Evolutionary conservation across 2,113 vertebrate species (phyloP).

Genomic region (Paradoxurus hermaphroditus): DNA sequence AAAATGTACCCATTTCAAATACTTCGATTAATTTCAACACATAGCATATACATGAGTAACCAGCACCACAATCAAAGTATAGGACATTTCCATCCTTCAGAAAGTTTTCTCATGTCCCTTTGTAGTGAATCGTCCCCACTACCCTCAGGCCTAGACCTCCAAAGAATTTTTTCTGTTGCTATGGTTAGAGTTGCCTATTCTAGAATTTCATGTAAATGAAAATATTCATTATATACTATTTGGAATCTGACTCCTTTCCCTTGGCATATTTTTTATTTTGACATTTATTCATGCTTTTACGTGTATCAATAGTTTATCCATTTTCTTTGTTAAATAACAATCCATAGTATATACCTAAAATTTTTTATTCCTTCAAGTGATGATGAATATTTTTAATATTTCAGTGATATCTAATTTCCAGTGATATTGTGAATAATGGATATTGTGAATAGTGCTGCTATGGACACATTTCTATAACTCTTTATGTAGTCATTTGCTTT

Average conservation of each 20-base stretch:
- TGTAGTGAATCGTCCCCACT: neutral
- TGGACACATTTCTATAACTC: neutral
- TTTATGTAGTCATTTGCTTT: neutral
- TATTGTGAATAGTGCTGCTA: neutral
- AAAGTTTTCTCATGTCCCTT: neutral
- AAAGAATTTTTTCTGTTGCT: neutral
- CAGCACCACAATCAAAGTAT: neutral
- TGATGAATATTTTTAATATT: neutral
- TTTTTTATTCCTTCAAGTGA: neutral
- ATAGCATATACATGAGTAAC: too few relatives aligned
- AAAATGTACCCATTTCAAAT: neutral
- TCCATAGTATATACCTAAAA: neutral
- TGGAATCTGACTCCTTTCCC: neutral
- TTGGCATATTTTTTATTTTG: neutral
- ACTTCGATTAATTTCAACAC: neutral
- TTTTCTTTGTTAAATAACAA: neutral
- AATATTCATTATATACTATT: neutral
- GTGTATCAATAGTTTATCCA: neutral
- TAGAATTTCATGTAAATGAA: neutral
- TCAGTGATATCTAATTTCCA: too few relatives aligned
- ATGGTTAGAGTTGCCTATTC: neutral
- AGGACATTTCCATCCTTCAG: neutral
- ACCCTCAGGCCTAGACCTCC: neutral
- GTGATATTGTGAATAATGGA: too few relatives aligned
- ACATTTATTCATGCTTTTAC: neutral